A percentile compares a stretch with the other conserved stretches of the same genome.
phyloP scores from a whole-genome alignment of 2,797 vertebrate species.

The Peromyscus eremicus region DNA sequence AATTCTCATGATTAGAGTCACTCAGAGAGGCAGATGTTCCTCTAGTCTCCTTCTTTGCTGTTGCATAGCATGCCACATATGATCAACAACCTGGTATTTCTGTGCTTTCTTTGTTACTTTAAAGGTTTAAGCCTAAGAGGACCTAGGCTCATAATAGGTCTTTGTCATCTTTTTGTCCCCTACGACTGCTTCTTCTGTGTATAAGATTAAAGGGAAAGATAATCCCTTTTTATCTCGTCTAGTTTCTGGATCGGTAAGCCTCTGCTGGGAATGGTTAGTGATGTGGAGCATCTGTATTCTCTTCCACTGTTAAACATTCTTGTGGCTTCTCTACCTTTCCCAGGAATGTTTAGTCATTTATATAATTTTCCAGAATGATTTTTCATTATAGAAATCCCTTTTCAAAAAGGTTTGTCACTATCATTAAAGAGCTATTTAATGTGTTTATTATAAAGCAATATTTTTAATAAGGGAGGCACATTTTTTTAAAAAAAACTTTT shows the following conservation, averaged over 20 bases:
- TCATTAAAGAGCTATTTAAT: constrained; percentile 14
- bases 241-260: constrained; percentile 1
- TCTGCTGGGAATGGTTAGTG: not conserved
- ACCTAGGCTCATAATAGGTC: constrained; percentile 31
- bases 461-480: not conserved
- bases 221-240: constrained; percentile 13
- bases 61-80: not conserved
- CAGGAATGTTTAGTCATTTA: constrained; percentile 28
- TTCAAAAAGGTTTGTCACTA: constrained; percentile 30
- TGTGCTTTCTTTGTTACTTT: constrained; percentile 5
- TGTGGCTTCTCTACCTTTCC: not conserved
- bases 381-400: constrained; percentile 56
- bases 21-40: constrained; percentile 29
- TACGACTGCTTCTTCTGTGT: not conserved
- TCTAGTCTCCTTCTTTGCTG: not conserved
- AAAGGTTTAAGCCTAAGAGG: constrained; percentile 30
- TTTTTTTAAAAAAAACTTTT: not conserved
- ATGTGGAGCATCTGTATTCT: not conserved
- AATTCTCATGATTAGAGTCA: not conserved
- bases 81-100: constrained; percentile 31
- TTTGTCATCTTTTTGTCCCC: not conserved
- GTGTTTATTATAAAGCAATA: not conserved
- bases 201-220: constrained; percentile 2
- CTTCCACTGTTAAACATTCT: not conserved
- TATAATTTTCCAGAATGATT: constrained; percentile 15